A percentile compares a stretch with the other conserved stretches of the same genome.
Conservation (phyloP, 2,888 invertebrate species). For the Cybosia mesomella region DNA sequence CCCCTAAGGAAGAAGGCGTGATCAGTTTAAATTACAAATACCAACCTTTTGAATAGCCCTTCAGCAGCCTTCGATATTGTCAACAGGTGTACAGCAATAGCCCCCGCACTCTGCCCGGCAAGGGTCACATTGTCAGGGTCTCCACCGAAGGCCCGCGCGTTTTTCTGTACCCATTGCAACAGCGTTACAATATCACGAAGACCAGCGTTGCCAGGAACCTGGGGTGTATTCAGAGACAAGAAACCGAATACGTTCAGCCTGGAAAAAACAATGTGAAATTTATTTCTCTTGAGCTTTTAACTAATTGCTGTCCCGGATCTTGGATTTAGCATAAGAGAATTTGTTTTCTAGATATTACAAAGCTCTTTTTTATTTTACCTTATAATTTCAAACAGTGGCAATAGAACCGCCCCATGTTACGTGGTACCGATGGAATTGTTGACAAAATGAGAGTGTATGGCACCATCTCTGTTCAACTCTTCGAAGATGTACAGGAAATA, state of each 20-base stretch:
- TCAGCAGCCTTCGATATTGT: conserved; percentile 68
- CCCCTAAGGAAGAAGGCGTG: neutral
- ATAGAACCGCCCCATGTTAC: neutral
- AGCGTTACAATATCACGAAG: conserved; percentile 78
- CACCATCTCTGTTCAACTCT: neutral
- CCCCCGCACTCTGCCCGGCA: conserved; percentile 80
- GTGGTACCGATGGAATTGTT: neutral
- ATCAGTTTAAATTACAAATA: neutral
- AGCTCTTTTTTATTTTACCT: no score
- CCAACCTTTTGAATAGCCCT: conserved; percentile 72
- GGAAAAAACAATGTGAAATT: conserved; percentile 42
- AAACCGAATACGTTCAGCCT: conserved; percentile 81
- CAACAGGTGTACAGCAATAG: conserved; percentile 68
- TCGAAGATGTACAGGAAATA: neutral
- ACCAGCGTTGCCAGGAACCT: conserved; percentile 80
- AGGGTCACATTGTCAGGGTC: conserved; percentile 75
- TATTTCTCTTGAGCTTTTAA: neutral
- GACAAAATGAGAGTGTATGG: neutral
- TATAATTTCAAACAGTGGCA: neutral
- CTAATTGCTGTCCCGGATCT: no score
- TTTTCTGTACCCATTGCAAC: conserved; percentile 75
- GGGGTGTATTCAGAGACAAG: conserved; percentile 69
- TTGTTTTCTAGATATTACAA: neutral
- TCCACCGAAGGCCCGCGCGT: conserved; percentile 75
- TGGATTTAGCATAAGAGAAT: neutral